These are phyloP conservation scores for Chloroclysta siterata DNA, from an alignment of 2,888 invertebrate species.

Conservation along the genomic window DNA sequence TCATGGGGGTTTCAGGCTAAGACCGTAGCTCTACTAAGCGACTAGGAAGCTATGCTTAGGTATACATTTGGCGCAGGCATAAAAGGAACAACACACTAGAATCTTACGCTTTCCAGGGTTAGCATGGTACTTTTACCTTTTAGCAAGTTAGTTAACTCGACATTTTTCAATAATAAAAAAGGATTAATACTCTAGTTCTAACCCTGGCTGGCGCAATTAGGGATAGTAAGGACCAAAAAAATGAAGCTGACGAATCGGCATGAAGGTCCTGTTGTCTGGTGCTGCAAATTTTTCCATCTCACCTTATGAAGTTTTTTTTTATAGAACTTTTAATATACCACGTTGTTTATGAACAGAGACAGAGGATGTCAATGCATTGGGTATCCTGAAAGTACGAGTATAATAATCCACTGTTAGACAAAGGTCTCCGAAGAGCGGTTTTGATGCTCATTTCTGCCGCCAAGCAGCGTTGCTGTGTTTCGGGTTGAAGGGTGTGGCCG, in stretches of 20 bases:
- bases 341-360: not conserved
- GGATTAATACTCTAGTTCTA: not conserved
- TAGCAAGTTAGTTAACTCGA: not conserved
- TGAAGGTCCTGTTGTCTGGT: not conserved
- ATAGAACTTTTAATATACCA: too few relatives aligned
- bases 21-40: conserved; percentile 19
- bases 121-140: not conserved
- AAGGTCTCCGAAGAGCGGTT: not conserved
- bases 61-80: conserved; percentile 2
- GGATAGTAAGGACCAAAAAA: not conserved
- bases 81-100: conserved; percentile 8
- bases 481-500: too few relatives aligned
- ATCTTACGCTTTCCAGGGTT: not conserved
- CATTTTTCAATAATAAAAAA: not conserved
- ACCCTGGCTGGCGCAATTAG: not conserved
- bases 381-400: not conserved
- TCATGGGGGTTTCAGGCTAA: conserved; percentile 4
- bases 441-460: not conserved
- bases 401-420: not conserved
- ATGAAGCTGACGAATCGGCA: not conserved
- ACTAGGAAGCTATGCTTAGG: conserved; percentile 10
- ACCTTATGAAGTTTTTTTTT: not conserved
- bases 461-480: too few relatives aligned
- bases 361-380: not conserved
- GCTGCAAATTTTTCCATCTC: not conserved